A percentile compares a stretch with the other conserved stretches of the same genome.
Conservation (phyloP, 2,113 vertebrate genomes). For the Pelecanoides urinatrix region DNA sequence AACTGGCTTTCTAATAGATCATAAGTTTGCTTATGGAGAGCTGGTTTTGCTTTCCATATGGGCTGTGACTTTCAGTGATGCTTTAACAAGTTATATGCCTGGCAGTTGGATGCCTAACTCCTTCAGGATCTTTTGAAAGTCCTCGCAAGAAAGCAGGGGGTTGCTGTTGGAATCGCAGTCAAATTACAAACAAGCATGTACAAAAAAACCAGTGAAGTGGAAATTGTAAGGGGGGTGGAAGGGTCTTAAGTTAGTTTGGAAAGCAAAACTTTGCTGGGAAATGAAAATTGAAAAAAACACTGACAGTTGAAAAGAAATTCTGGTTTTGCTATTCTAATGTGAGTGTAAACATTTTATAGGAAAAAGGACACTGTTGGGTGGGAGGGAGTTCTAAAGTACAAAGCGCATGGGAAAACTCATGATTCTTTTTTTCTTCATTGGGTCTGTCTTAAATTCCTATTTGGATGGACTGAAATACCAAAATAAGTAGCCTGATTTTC, state of each 20-base stretch:
- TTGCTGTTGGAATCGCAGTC: background rate
- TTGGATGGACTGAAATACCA: background rate
- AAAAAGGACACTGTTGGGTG: background rate
- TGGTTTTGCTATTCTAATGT: background rate
- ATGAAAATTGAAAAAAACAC: background rate
- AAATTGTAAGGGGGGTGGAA: background rate
- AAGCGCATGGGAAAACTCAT: background rate
- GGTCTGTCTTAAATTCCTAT: background rate
- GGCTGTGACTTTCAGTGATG: background rate
- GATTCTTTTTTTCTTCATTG: background rate
- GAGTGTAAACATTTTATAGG: background rate
- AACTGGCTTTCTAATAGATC: background rate
- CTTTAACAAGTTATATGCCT: background rate
- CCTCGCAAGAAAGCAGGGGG: background rate
- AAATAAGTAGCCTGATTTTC: background rate
- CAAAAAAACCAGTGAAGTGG: fast-evolving
- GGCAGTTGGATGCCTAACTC: background rate
- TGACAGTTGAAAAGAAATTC: background rate
- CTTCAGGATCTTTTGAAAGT: background rate
- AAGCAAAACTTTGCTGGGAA: background rate
- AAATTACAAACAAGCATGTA: background rate
- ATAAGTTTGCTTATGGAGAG: background rate
- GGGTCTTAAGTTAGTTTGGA: background rate
- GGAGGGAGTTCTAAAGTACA: background rate
- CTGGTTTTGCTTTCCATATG: background rate